Base-by-base conservation (phyloP, 2,888 invertebrate species). In the Xestia sexstrigata region DNA sequence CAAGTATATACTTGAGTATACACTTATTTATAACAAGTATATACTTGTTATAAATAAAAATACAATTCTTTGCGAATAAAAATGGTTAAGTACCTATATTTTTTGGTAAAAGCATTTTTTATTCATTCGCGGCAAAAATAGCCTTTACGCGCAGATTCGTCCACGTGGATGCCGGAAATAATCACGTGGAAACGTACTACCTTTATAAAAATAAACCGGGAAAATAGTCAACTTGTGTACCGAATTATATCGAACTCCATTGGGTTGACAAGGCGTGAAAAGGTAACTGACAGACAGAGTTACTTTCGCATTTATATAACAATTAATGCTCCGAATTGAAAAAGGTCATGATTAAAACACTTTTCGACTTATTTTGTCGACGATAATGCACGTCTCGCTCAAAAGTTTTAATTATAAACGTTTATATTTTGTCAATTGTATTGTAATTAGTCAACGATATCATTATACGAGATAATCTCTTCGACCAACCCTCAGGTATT, bases 361-460 rank as follows among this genome's bases (percentile, higher is more conserved):
- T 17, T 49, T 30, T 17, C n/a, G 26, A 47, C 20, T 60, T 9
- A 45, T 58, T 68, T 30, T 35, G 0, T 13, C 17, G 9, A 35
- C 35, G 60, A 60, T 79, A 79, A 62, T n/a, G 60, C 79, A 49
- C 60, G 55, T 58, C 23, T 47, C 23, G 17, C n/a, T 69, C 49
- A 60, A 58, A 11, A n/a, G 17, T 78, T 79, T 47, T 5, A 69
- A 63, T 78, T 68, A 78, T n/a, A 30, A 42, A 77, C 23, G 39
- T 39, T 39, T 47, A n/a, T 35, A 35, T 35, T 35, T 35, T 35
- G 35, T 4, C 35, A 35, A 35, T 35, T 4, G 35, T 15, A 74
- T 52, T 45, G 35, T 26, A 35, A 60, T 58, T 70, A 35, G 17
- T 20, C 30, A 52, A 79, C 63, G 15, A 35, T 70, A 23, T 63